Conservation (phyloP, 1,140 invertebrate genomes). For the Leptopilina boulardi region DNA sequence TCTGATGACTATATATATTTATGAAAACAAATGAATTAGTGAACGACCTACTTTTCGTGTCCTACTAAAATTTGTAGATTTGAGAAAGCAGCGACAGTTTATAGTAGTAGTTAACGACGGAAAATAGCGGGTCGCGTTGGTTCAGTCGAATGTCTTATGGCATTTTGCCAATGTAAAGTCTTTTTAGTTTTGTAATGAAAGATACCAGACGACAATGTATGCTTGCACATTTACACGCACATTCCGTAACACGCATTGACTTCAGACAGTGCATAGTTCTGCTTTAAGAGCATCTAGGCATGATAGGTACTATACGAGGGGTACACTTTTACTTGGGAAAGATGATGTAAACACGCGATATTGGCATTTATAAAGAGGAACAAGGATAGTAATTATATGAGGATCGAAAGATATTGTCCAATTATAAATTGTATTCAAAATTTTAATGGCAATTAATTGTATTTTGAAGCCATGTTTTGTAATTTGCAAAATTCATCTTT, state of each 20-base stretch:
- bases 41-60: conserved; percentile 21
- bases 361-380: conserved; percentile 23
- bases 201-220: conserved; percentile 19
- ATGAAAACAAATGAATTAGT: conserved; percentile 19
- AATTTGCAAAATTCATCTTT: neutral
- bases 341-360: conserved; percentile 24
- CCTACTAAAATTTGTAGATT: conserved; percentile 19
- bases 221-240: conserved; percentile 28
- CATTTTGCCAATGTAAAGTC: conserved; percentile 16
- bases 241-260: conserved; percentile 13
- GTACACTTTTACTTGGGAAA: neutral
- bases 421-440: conserved; percentile 1
- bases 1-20: neutral
- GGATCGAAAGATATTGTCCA: conserved; percentile 8
- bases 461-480: neutral
- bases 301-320: neutral
- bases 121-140: conserved; percentile 6
- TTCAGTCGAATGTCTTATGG: conserved; percentile 22
- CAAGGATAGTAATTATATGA: conserved; percentile 19
- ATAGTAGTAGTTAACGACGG: neutral
- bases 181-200: conserved; percentile 3
- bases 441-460: neutral
- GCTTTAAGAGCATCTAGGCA: conserved; percentile 24
- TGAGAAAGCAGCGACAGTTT: neutral
- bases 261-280: conserved; percentile 11